Base-by-base conservation (phyloP, 2,113 vertebrate genomes). In the Peucedramus taeniatus region DNA sequence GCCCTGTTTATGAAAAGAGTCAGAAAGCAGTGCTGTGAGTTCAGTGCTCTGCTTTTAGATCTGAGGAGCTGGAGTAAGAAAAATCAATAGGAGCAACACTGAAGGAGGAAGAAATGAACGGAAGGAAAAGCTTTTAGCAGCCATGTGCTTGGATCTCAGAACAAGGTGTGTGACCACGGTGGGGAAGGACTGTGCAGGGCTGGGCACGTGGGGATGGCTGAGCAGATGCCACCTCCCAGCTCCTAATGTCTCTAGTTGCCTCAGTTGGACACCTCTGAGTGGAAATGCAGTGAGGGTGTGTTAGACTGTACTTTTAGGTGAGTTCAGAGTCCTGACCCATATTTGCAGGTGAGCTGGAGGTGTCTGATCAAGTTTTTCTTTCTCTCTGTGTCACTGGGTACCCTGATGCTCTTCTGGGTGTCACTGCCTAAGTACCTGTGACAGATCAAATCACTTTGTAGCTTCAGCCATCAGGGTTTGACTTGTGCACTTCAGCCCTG, bases 1-100 rank as follows among this genome's bases (percentile, higher is more conserved):
- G 47, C 24, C 44, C 40, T 84, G 47, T 39, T 93, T 89, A 18
- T 82, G 89, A 84, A 57, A 20, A 69, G 60, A 66, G 44, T 49
- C 16, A 9, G 71, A 94, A 93, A 84, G 87, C 81, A 88, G 54
- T 22, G 39, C 63, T 83, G 6, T 22, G 63, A 69, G 81, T 96
- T 95, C 95, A 90, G 84, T 9, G 50, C 82, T 91, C 70, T 91
- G 82, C 93, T 95, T 86, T 95, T 83, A 95, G 91, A 83, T 69
- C 79, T 89, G 96, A 92, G 57, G 39, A 64, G 51, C 77, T 80
- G 33, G 92, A 88, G 89, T 60, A 70, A 95, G 90, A 54, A 93
- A 94, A 96, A 98, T 98, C 96, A 13, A 98, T 98, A 79, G 28
- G 83, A 95, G 74, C 91, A 93, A 94, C 95, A 81, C 85, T 74